Conservation (phyloP, 2,797 vertebrate genomes). For the Liparis tanakae region DNA sequence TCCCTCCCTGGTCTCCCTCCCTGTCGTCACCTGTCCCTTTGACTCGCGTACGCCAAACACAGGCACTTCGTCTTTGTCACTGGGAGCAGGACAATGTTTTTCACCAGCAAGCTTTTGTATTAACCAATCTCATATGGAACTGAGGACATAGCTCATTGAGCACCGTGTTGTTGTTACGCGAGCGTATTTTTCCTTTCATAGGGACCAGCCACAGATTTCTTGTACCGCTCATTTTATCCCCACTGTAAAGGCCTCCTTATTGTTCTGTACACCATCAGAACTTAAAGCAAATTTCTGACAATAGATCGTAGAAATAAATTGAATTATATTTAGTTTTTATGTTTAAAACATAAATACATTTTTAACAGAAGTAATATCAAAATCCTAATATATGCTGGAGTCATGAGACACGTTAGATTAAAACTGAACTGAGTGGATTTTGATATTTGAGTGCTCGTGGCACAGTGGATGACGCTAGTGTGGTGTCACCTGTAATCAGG, state of each 20-base stretch:
- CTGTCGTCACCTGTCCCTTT: slow-evolving; percentile 92
- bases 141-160: slow-evolving; percentile 97
- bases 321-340: background rate
- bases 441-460: slow-evolving; percentile 45
- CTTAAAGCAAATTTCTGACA: slow-evolving; percentile 2
- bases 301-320: slow-evolving; percentile 18
- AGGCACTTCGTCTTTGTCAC: slow-evolving; percentile 98
- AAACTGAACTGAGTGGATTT: slow-evolving; percentile 25
- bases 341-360: background rate
- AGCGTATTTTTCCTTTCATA: slow-evolving; percentile 78
- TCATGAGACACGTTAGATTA: slow-evolving; percentile 9
- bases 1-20: slow-evolving; percentile 91
- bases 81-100: slow-evolving; percentile 95
- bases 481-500: slow-evolving; percentile 74
- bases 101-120: slow-evolving; percentile 96
- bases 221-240: slow-evolving; percentile 65
- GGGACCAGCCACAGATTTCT: slow-evolving; percentile 69
- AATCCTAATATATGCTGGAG: slow-evolving; percentile 9
- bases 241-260: slow-evolving; percentile 38
- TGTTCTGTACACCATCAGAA: slow-evolving; percentile 34
- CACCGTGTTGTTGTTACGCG: slow-evolving; percentile 89
- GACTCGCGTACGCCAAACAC: slow-evolving; percentile 90
- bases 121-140: slow-evolving; percentile 98
- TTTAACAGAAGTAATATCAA: slow-evolving; percentile 2
- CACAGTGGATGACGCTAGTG: slow-evolving; percentile 34